Conservation (phyloP, 2,888 invertebrate species). For the Cloeon dipterum region DNA sequence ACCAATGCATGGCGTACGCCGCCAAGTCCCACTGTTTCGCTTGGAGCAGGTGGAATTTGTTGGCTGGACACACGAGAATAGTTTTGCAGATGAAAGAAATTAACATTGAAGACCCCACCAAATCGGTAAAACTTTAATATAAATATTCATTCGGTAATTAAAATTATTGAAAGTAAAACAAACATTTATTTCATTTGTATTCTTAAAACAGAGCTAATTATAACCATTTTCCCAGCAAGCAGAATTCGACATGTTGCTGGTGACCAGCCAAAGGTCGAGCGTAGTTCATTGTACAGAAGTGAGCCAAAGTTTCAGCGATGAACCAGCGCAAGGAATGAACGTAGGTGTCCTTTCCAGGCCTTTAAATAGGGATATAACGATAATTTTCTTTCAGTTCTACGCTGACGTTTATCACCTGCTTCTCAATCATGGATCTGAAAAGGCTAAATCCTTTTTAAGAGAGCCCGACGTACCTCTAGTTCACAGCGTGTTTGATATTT, state of each 20-base stretch:
- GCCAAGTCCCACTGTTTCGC: constrained; percentile 51
- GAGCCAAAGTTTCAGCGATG: constrained; percentile 37
- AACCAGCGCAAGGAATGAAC: constrained; percentile 23
- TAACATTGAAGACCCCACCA: constrained; percentile 12
- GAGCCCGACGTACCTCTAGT: constrained; percentile 30
- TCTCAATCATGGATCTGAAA: constrained; percentile 34
- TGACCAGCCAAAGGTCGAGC: constrained; percentile 42
- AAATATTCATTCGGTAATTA: constrained; percentile 10
- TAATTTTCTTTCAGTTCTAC: constrained; percentile 30
- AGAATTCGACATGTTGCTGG: constrained; percentile 24
- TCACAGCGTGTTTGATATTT: constrained; percentile 31
- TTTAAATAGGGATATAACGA: background rate
- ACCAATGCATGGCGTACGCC: constrained; percentile 53
- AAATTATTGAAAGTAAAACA: constrained; percentile 5
- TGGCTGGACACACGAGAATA: constrained; percentile 32
- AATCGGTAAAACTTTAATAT: constrained; percentile 10
- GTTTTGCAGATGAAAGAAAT: constrained; percentile 42
- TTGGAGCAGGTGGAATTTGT: constrained; percentile 49
- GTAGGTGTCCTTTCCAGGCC: constrained; percentile 13
- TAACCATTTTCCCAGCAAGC: constrained; percentile 12
- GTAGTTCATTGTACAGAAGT: constrained; percentile 55
- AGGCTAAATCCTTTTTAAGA: constrained; percentile 29
- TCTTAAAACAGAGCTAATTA: background rate
- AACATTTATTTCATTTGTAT: no score
- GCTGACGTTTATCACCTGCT: constrained; percentile 51